Base-by-base conservation (phyloP, 2,113 vertebrate genomes). In the Pelvicachromis taeniatus region DNA sequence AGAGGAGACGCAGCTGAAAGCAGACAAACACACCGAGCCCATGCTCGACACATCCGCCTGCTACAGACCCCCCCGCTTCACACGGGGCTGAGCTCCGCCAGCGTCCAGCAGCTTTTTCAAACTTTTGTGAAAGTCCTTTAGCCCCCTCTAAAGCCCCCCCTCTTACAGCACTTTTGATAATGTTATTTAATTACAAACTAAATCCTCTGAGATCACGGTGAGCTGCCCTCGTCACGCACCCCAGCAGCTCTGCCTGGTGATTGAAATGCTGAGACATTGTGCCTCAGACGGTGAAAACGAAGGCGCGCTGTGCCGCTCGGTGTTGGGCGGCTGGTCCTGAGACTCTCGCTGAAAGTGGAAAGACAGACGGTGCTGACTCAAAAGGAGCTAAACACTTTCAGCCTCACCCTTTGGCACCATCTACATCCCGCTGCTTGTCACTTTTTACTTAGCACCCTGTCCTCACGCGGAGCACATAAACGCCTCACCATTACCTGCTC, bases 401-500 rank as follows among this genome's bases (percentile, higher is more conserved):
- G 88, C 92, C 88, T 88, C 89, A 68, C 87, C 86, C 83, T 85
- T 88, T 94, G 93, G 93, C 90, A 90, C 80, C 89, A 38, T 86
- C 38, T n/a, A 80, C 61, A 91, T 92, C 91, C 93, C 80, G 19
- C 63, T 88, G 7, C 86, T 80, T 91, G 90, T 93, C 94, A 94
- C 84, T 88, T 93, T 89, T 87, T 83, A 88, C 91, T 87, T 88
- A 83, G 79, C 81, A 89, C 81, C 82, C 85, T 26, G 87, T 92
- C 86, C 85, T 86, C 87, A 78, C 65, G 81, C 70, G 58, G 83
- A 91, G 89, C 88, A 92, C 89, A 91, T 91, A 88, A 94, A 91
- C 80, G 91, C 92, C 88, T 91, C 81, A 26, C 86, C 90, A 94
- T 94, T 92, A 94, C 94, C 90, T 87, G 42, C 93, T 93, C 87